These are phyloP conservation scores for Scortum barcoo DNA, from an alignment of 2,113 vertebrate species.

Conservation along the genomic window DNA sequence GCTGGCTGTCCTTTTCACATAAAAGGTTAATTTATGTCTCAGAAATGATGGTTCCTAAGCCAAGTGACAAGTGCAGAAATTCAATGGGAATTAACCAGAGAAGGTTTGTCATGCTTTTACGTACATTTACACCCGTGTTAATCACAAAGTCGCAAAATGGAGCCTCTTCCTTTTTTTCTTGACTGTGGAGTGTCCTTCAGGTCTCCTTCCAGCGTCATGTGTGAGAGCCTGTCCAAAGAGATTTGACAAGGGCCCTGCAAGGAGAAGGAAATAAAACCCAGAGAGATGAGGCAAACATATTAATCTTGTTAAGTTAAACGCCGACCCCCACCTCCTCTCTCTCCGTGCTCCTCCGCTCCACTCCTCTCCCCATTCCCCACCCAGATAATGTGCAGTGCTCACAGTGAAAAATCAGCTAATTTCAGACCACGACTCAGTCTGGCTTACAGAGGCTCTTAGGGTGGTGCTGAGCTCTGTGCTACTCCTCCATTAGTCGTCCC, in stretches of 20 bases:
- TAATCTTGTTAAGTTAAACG: constrained; percentile 85
- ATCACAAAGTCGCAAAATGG: constrained; percentile 64
- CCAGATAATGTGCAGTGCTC: constrained; percentile 77
- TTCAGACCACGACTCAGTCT: constrained; percentile 79
- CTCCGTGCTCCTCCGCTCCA: constrained; percentile 52
- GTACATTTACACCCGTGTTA: constrained; percentile 49
- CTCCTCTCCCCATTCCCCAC: constrained; percentile 69
- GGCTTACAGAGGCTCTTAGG: constrained; percentile 78
- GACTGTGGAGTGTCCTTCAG: constrained; percentile 75
- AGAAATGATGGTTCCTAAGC: constrained; percentile 12
- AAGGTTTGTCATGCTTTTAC: constrained; percentile 31
- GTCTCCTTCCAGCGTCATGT: constrained; percentile 77
- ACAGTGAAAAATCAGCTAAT: constrained; percentile 82
- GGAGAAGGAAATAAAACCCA: constrained; percentile 83
- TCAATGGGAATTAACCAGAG: constrained; percentile 37
- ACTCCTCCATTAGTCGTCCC: constrained; percentile 78
- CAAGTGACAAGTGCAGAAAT: constrained; percentile 26
- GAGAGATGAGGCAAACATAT: constrained; percentile 83
- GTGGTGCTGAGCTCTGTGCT: constrained; percentile 76
- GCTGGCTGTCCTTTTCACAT: constrained; percentile 35
- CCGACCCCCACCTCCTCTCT: constrained; percentile 66
- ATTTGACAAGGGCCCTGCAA: constrained; percentile 83
- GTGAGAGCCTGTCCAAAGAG: constrained; percentile 81
- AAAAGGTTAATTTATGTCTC: constrained; percentile 27
- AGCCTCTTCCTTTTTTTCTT: constrained; percentile 52